Evolutionary conservation across 2,797 vertebrate species (phyloP).

Genomic region (Characodon lateralis): DNA sequence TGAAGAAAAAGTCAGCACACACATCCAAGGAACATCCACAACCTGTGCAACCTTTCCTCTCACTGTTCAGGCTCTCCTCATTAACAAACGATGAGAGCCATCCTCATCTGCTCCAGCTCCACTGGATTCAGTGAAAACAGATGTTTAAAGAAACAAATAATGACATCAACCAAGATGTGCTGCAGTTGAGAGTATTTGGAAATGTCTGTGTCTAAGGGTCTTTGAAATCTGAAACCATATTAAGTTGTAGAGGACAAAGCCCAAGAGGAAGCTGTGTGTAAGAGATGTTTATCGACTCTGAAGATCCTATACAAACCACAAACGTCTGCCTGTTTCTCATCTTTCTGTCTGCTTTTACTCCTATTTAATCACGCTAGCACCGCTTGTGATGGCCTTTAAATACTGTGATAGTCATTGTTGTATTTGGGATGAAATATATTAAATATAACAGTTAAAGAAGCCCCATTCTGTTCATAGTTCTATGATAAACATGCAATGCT

Average conservation of each 20-base stretch:
- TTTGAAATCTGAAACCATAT: slow-evolving; percentile 24
- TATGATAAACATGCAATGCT: no score
- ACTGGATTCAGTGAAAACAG: slow-evolving; percentile 66
- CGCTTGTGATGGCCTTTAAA: not conserved
- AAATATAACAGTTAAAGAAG: not conserved
- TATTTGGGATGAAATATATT: not conserved
- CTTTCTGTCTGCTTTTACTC: not conserved
- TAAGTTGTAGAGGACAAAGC: slow-evolving; percentile 1
- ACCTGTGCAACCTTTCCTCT: slow-evolving; percentile 10
- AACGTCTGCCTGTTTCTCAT: not conserved
- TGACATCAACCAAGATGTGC: slow-evolving; percentile 64
- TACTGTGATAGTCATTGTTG: not conserved
- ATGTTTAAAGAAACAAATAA: slow-evolving; percentile 68
- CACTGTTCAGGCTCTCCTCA: not conserved
- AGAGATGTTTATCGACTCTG: slow-evolving; percentile 20
- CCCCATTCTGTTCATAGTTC: not conserved
- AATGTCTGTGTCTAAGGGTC: slow-evolving; percentile 34
- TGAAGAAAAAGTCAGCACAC: slow-evolving; percentile 27
- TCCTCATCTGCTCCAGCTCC: slow-evolving; percentile 59
- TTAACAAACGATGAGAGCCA: slow-evolving; percentile 31
- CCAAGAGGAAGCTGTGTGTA: not conserved
- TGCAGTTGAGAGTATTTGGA: slow-evolving; percentile 35
- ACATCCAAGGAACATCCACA: not conserved
- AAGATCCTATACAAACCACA: slow-evolving; percentile 7
- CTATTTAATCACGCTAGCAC: not conserved